phyloP scores from a whole-genome alignment of 2,113 vertebrate species.

The Psittacara wagleri region DNA sequence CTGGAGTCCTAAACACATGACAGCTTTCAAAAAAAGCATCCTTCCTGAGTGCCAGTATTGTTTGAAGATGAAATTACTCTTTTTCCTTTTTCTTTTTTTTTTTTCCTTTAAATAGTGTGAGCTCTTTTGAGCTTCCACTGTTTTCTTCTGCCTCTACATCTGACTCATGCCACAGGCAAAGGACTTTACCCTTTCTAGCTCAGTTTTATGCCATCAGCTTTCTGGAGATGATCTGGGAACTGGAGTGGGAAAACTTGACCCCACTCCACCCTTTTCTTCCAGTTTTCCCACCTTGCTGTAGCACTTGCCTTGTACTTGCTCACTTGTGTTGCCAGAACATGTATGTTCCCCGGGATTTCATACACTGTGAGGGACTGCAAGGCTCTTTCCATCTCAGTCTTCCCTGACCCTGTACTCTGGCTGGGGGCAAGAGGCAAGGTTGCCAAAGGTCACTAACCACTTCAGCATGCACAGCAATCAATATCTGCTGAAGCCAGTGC shows the following conservation, averaged over 20 bases:
- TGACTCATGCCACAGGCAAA: background rate
- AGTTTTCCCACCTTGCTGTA: background rate
- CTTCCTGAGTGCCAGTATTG: conserved; percentile 43
- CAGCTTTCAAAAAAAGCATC: conserved; percentile 21
- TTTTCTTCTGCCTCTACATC: background rate
- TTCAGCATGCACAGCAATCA: background rate
- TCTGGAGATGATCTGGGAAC: background rate
- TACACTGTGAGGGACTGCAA: background rate
- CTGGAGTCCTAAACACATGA: conserved; percentile 16
- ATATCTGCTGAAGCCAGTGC: background rate
- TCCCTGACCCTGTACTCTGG: background rate
- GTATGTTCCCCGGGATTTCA: background rate
- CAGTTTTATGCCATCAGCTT: background rate
- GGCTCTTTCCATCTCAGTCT: background rate
- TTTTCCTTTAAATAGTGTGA: background rate
- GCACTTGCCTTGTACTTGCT: background rate
- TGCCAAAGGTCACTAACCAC: background rate
- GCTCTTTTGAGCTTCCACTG: background rate
- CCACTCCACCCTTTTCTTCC: background rate
- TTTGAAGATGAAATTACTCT: conserved; percentile 5
- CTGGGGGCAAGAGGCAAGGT: background rate
- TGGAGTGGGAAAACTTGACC: background rate
- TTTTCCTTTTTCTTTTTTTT: background rate
- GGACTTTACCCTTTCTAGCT: background rate
- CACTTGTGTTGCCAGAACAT: background rate